Percentiles rank a stretch among this genome's conserved stretches.
Evolutionary conservation across 2,888 invertebrate genomes (phyloP).

Genomic region (Apotomis turbidana): DNA sequence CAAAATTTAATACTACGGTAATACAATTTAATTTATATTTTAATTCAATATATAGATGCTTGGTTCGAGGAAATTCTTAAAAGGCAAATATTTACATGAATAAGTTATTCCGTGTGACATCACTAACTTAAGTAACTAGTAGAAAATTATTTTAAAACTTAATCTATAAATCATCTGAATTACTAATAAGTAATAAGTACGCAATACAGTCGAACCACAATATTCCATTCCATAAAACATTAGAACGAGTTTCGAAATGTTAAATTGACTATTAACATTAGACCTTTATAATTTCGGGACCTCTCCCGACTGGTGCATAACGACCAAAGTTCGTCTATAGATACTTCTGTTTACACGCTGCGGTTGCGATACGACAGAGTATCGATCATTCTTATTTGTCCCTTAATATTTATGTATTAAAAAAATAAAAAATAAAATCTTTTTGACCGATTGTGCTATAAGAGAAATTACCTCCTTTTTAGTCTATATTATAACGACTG

Average conservation of each 20-base stretch:
- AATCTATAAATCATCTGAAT: neutral
- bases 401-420: too few species aligned
- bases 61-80: too few species aligned
- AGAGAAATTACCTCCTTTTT: too few species aligned
- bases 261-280: slow-evolving; percentile 31
- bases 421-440: too few species aligned
- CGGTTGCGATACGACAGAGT: neutral
- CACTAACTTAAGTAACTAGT: too few species aligned
- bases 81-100: too few species aligned
- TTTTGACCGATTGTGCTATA: too few species aligned
- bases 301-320: slow-evolving; percentile 28
- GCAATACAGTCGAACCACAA: neutral
- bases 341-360: neutral
- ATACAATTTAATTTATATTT: too few species aligned
- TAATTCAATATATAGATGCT: too few species aligned
- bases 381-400: neutral
- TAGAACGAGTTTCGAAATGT: slow-evolving; percentile 11
- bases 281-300: slow-evolving; percentile 29
- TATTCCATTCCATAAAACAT: slow-evolving; percentile 6
- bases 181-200: neutral
- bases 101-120: too few species aligned
- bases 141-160: neutral
- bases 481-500: too few species aligned
- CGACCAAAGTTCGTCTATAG: slow-evolving; percentile 25
- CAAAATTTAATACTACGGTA: too few species aligned